Evolutionary conservation across 2,113 vertebrate genomes (phyloP).

Genomic region (Bombycilla garrulus): DNA sequence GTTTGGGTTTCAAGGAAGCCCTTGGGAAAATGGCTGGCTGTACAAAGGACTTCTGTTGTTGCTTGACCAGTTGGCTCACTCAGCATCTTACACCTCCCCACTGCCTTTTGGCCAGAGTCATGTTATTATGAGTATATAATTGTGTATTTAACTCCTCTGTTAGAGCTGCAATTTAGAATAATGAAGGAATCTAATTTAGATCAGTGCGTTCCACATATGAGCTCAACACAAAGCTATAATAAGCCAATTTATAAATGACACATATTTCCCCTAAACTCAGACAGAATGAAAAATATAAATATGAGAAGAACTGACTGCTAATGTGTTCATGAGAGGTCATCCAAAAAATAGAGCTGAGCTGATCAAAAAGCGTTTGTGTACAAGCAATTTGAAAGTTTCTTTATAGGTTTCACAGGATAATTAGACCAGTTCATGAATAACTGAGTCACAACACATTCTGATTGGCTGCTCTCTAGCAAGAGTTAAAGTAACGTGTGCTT

Average conservation of each 20-base stretch:
- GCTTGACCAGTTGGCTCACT: constrained; percentile 24
- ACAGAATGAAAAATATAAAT: neutral
- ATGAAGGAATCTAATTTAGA: constrained; percentile 30
- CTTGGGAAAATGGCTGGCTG: neutral
- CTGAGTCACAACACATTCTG: neutral
- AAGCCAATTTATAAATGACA: constrained; percentile 33
- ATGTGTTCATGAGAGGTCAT: neutral
- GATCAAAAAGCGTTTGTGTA: neutral
- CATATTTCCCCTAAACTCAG: constrained; percentile 19
- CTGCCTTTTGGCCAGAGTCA: neutral
- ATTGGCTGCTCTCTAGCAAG: neutral
- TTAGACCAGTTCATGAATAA: neutral
- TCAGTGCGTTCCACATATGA: neutral
- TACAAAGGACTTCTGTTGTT: neutral
- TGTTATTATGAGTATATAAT: constrained; percentile 36
- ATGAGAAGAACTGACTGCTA: neutral
- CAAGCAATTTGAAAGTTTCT: neutral
- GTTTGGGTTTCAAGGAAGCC: neutral
- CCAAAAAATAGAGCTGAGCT: neutral
- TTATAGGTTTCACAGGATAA: neutral
- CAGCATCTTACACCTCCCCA: neutral
- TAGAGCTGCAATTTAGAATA: constrained; percentile 45
- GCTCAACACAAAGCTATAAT: neutral
- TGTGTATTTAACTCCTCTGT: constrained; percentile 22
- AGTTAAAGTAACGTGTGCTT: neutral